These are phyloP conservation scores for Gobio gobio DNA, from an alignment of 2,113 vertebrate species.

Conservation along the genomic window DNA sequence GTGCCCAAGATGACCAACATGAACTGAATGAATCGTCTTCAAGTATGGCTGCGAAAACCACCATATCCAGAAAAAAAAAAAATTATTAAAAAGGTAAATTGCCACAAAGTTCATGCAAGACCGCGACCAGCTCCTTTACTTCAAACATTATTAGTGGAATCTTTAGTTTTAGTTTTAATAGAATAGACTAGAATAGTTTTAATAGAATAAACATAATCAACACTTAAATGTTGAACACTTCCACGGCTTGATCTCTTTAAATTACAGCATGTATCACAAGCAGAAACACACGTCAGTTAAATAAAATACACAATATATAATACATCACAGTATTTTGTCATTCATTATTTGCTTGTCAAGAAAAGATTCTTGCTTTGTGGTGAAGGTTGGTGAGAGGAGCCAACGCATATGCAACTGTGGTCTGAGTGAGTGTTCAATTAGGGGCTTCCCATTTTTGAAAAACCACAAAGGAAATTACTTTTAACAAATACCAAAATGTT, in stretches of 20 bases:
- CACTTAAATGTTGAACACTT: background rate
- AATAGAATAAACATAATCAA: background rate
- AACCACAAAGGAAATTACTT: constrained; percentile 9
- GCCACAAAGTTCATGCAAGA: background rate
- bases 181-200: background rate
- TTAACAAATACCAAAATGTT: background rate
- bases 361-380: background rate
- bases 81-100: background rate
- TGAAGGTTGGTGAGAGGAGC: background rate
- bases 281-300: background rate
- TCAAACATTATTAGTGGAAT: background rate
- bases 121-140: background rate
- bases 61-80: constrained; percentile 1
- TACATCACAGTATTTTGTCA: background rate
- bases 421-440: background rate
- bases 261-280: background rate
- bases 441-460: constrained; percentile 3
- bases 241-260: background rate
- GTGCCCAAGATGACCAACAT: too few relatives aligned
- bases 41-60: too few relatives aligned
- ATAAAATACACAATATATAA: background rate
- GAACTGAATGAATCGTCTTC: too few relatives aligned
- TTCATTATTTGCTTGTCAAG: background rate
- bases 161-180: background rate
- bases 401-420: background rate